Base-by-base conservation (phyloP, 2,888 invertebrate species). In the Tortrix viridana region DNA sequence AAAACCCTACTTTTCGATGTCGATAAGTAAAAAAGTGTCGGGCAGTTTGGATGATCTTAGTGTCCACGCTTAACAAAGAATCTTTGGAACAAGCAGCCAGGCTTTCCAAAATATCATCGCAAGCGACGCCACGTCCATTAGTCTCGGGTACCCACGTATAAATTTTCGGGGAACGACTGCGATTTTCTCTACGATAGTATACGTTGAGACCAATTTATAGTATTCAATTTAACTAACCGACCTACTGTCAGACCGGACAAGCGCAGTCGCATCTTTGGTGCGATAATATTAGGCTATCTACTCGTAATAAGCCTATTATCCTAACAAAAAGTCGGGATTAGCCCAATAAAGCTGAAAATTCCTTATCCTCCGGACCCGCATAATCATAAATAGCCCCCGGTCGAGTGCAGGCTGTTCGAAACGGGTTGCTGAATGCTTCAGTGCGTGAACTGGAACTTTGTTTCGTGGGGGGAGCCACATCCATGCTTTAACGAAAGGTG, bases 11-110 rank as follows among this genome's bases (percentile, higher is more conserved):
- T 49, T 61, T 38, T 61, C 47, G 49, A 56, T 46, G 38, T 62
- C 37, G 68, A 71, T 66, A 66, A 68, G 62, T 70, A 65, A 66
- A 65, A 64, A 62, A 67, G 66, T 67, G 63, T 65, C 64, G 62
- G 66, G 60, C 60, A 58, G 68, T 71, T 72, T 70, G 43, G 52
- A 4, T 55, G 74, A 79, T 79, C 77, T 81, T 80, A 82, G 82
- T 84, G 84, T 76, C 80, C 73, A 76, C 73, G 64, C 68, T 65
- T 64, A 58, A 61, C 65, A 60, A 67, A 32, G 70, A 57, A 62
- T 59, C 60, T 69, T 64, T 59, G 60, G 61, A 64, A 60, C 46
- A 55, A 52, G 49, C 37, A 70, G 72, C 67, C 67, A 67, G 61
- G 38, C 72, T 69, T 72, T 69, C 59, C 67, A 71, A 46, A 50